A percentile compares a stretch with the other conserved stretches of the same genome.
These are phyloP conservation scores for Xanthia togata DNA, from an alignment of 2,888 invertebrate species.

Conservation along the genomic window DNA sequence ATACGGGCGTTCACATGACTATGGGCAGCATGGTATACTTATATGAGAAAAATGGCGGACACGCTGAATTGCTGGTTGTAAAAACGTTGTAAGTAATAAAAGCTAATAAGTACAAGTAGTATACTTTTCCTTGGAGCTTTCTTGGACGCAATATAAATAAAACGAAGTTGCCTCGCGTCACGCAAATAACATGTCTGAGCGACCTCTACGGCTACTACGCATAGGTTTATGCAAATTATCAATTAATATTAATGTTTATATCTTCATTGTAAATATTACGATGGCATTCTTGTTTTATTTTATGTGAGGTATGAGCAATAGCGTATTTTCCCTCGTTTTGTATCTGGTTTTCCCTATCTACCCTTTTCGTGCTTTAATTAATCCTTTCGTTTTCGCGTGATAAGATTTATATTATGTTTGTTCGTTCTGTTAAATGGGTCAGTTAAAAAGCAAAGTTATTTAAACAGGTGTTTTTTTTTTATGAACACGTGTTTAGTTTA, in stretches of 20 bases:
- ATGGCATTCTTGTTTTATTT: constrained; percentile 42
- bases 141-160: constrained; percentile 58
- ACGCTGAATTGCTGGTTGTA: constrained; percentile 25
- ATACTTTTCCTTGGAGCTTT: constrained; percentile 65
- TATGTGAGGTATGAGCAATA: constrained; percentile 42
- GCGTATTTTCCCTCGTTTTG: constrained; percentile 46
- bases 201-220: constrained; percentile 66
- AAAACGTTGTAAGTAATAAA: constrained; percentile 34
- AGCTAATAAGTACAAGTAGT: constrained; percentile 37
- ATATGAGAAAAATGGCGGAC: constrained; percentile 25
- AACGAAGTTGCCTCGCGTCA: constrained; percentile 64
- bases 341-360: constrained; percentile 16
- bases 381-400: constrained; percentile 26
- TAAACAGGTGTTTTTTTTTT: constrained; percentile 50
- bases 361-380: constrained; percentile 38
- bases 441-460: constrained; percentile 41
- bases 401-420: constrained; percentile 31
- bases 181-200: constrained; percentile 59
- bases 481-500: constrained; percentile 26
- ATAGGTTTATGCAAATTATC: constrained; percentile 71
- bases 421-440: constrained; percentile 36
- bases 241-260: constrained; percentile 64
- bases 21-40: no score
- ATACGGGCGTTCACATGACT: no score
- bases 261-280: constrained; percentile 53